Percentiles rank a stretch among this genome's conserved stretches.
These are phyloP conservation scores for Catharus minimus DNA, from an alignment of 2,113 vertebrate genomes.

Conservation along the genomic window DNA sequence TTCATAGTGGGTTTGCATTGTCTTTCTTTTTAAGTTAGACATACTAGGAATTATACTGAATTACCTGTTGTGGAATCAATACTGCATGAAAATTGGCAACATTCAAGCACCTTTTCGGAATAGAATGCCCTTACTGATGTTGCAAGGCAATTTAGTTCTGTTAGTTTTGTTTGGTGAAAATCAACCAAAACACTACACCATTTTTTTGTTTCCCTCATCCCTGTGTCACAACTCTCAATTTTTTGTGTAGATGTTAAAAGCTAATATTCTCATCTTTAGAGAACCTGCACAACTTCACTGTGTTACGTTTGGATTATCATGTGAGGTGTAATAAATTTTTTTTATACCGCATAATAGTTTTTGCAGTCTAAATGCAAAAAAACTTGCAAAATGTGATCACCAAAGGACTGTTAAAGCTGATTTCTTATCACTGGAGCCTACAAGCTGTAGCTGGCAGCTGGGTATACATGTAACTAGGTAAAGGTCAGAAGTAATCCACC, in stretches of 20 bases:
- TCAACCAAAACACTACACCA: background rate
- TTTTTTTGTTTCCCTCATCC: background rate
- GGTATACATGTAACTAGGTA: background rate
- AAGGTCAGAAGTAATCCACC: slow-evolving; percentile 36
- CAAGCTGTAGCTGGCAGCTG: background rate
- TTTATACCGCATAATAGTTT: background rate
- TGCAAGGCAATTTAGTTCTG: background rate
- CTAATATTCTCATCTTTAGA: background rate
- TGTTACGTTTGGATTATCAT: accelerated
- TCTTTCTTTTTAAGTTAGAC: background rate
- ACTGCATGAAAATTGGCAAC: background rate
- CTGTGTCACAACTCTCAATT: background rate
- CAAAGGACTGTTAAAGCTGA: background rate
- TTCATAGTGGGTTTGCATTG: background rate
- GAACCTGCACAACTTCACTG: background rate
- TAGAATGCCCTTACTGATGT: background rate
- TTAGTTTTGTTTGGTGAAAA: background rate
- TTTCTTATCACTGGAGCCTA: background rate
- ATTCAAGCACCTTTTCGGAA: background rate
- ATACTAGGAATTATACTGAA: background rate
- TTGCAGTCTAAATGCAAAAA: background rate
- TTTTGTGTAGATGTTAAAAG: background rate
- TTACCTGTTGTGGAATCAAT: background rate
- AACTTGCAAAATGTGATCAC: background rate
- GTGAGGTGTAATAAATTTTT: background rate